phyloP scores from a whole-genome alignment of 2,113 vertebrate genomes.

The Protomyctophum bolini region DNA sequence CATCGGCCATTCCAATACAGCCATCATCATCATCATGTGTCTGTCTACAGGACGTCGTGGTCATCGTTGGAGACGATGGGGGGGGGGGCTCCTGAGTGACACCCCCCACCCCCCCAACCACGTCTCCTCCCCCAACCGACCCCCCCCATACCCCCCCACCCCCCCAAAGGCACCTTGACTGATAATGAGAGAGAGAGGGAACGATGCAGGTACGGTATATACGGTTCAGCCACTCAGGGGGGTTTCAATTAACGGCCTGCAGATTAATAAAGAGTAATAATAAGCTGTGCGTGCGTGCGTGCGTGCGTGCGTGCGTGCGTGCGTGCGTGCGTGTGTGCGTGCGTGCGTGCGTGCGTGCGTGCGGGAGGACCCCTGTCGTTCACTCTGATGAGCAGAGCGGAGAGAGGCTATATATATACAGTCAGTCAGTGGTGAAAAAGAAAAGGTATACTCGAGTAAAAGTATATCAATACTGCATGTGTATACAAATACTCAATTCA shows the following conservation, averaged over 20 bases:
- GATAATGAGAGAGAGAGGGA: conserved; percentile 81
- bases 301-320: conserved; percentile 21
- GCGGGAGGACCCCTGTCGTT: conserved; percentile 57
- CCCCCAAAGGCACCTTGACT: conserved; percentile 84
- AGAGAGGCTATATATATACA: conserved; percentile 38
- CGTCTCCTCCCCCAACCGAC: conserved; percentile 28
- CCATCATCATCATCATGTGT: neutral
- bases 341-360: conserved; percentile 13
- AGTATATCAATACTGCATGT: no score
- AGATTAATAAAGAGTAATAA: conserved; percentile 86
- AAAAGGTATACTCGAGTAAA: no score
- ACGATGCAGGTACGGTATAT: no score
- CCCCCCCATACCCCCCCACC: conserved; percentile 27
- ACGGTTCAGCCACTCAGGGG: conserved; percentile 71
- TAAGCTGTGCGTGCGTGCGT: conserved; percentile 55
- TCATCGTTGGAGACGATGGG: conserved; percentile 50
- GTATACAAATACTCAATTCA: no score
- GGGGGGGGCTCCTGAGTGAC: conserved; percentile 35
- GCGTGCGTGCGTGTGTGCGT: conserved; percentile 49
- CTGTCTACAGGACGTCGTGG: conserved; percentile 36
- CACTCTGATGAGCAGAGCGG: conserved; percentile 48
- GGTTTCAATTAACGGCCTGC: conserved; percentile 84
- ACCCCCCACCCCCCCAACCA: conserved; percentile 5
- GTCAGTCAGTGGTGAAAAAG: no score
- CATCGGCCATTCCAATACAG: no score